A percentile compares a stretch with the other conserved stretches of the same genome.
phyloP scores from a whole-genome alignment of 2,888 invertebrate genomes.

The Cataglyphis altisquamis region DNA sequence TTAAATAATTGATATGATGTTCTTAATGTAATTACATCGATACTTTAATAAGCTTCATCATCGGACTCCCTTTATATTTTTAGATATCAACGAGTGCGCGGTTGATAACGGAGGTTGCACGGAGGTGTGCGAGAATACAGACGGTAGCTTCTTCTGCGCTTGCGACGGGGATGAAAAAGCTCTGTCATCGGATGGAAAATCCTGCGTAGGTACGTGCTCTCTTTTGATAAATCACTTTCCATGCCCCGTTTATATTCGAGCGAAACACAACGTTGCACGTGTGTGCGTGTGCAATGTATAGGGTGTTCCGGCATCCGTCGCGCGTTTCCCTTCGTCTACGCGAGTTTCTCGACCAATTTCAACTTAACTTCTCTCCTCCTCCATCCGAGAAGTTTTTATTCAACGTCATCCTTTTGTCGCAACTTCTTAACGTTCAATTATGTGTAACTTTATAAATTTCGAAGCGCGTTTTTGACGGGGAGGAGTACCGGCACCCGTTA shows the following conservation, averaged over 20 bases:
- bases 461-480: background rate
- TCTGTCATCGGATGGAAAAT: slow-evolving; percentile 81
- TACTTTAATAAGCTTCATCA: background rate
- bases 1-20: background rate
- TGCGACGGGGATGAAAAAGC: slow-evolving; percentile 86
- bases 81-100: slow-evolving; percentile 86
- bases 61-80: background rate
- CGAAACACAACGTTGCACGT: background rate
- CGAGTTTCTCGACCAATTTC: background rate
- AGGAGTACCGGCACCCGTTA: background rate
- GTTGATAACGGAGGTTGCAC: slow-evolving; percentile 87
- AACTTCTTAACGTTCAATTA: slow-evolving; percentile 43
- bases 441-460: slow-evolving; percentile 21
- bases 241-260: background rate
- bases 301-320: background rate
- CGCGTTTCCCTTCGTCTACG: background rate
- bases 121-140: slow-evolving; percentile 88
- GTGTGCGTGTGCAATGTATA: background rate
- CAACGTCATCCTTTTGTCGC: background rate
- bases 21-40: background rate
- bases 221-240: slow-evolving; percentile 36
- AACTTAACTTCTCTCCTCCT: background rate
- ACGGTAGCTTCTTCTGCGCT: slow-evolving; percentile 87
- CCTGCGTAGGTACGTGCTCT: slow-evolving; percentile 81
- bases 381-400: background rate